These are phyloP conservation scores for Pterophyllum scalare DNA, from an alignment of 2,113 vertebrate genomes.

Conservation along the genomic window DNA sequence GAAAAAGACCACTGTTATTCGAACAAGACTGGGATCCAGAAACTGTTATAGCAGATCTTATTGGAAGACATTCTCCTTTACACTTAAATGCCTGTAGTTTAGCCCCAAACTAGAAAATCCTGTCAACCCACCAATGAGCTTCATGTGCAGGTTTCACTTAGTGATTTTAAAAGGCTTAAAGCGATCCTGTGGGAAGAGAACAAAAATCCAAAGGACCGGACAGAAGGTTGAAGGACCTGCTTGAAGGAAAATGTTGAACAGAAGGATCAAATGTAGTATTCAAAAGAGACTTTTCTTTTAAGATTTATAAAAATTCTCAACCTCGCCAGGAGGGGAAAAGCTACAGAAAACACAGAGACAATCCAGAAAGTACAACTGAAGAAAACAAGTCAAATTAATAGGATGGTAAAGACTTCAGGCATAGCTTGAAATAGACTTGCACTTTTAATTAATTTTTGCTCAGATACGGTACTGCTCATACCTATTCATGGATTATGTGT, in stretches of 20 bases:
- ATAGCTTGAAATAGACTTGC: conserved; percentile 68
- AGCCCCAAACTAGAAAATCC: conserved; percentile 42
- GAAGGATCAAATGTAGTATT: conserved; percentile 45
- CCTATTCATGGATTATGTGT: conserved; percentile 65
- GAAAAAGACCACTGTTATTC: conserved; percentile 46
- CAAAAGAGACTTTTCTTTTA: conserved; percentile 43
- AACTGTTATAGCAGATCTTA: conserved; percentile 28
- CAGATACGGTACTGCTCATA: conserved; percentile 51
- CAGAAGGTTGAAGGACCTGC: conserved; percentile 51
- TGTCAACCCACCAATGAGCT: conserved; percentile 11
- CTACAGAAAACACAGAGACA: conserved; percentile 38
- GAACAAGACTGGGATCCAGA: conserved; percentile 33
- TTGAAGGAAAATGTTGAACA: conserved; percentile 41
- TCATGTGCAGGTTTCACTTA: background rate
- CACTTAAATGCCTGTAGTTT: conserved; percentile 7
- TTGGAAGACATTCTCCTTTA: conserved; percentile 19
- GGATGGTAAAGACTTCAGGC: conserved; percentile 70
- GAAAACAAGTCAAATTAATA: conserved; percentile 76
- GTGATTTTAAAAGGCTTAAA: conserved; percentile 19
- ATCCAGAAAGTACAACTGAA: conserved; percentile 48
- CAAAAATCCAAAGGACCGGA: conserved; percentile 18
- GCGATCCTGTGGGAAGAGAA: background rate
- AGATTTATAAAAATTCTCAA: conserved; percentile 44
- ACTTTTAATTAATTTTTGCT: conserved; percentile 69
- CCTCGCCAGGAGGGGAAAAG: conserved; percentile 50